A percentile compares a stretch with the other conserved stretches of the same genome.
phyloP scores from a whole-genome alignment of 2,888 invertebrate genomes.

The Eristalis arbustorum region DNA sequence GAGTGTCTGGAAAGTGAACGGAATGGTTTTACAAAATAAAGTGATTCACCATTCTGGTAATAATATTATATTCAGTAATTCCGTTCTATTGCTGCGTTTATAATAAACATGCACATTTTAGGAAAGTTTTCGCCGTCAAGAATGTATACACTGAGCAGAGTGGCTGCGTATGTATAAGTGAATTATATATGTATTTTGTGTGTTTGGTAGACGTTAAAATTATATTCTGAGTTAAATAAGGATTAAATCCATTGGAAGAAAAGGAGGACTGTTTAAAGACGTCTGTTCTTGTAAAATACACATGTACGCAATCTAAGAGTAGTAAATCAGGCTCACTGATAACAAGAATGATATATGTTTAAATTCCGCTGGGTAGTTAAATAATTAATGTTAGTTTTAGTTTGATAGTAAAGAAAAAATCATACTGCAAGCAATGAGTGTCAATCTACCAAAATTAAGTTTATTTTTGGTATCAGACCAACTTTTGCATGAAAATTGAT shows the following conservation, averaged over 20 bases:
- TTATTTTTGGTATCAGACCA: no score
- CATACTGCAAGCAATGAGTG: no score
- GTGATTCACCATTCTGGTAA: constrained; percentile 11
- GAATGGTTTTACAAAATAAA: constrained; percentile 7
- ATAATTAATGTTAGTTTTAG: no score
- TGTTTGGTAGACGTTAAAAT: neutral
- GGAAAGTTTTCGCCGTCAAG: neutral
- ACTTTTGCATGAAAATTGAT: no score
- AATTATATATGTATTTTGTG: neutral
- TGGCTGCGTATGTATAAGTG: neutral
- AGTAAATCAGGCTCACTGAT: no score
- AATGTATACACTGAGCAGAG: neutral
- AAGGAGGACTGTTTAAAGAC: neutral
- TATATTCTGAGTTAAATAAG: neutral
- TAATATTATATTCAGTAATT: neutral
- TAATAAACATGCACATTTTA: neutral
- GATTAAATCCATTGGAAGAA: neutral
- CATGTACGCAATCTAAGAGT: neutral
- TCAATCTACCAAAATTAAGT: no score
- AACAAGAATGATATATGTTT: no score
- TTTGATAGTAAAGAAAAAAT: no score
- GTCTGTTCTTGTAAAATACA: no score
- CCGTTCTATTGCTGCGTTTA: neutral
- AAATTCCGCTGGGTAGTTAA: no score
- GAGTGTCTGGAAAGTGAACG: constrained; percentile 30